Evolutionary conservation across 2,797 vertebrate genomes (phyloP), one percentile per base, ranked within the genome.

Genomic region (Artibeus jamaicensis): DNA sequence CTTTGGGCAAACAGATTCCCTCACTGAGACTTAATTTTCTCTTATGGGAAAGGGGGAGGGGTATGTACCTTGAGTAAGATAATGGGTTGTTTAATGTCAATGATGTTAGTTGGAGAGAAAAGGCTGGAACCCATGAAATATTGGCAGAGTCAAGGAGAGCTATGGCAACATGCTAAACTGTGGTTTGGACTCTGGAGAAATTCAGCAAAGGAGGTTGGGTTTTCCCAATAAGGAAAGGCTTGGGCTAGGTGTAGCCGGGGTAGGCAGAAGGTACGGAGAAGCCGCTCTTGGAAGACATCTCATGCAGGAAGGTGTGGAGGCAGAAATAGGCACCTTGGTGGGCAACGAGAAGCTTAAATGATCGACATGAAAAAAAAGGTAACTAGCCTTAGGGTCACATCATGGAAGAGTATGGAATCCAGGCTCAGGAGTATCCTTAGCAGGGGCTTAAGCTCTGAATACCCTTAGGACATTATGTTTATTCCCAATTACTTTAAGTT

Each of bases 401-500:
- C 32, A 19, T 0, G 26, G 50, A 91, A 48, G 53, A 4, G n/a
- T 22, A 6, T 32, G 42, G 76, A 83, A 55, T 91, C 57, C 24
- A 73, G 70, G 39, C 50, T 8, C 3, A 46, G 46, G 34, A 81
- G 39, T 67, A 5, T 73, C 1, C 19, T 67, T 50, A 84, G 7
- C 26, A 29, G 5, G 42, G 86, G n/a, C 26, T 90, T 70, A 12
- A n/a, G 57, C 59, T 96, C 62, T 8, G 22, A 68, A 62, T 37
- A 11, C 26, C 53, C 37, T 73, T 82, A 65, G 88, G 74, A 73
- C 59, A 37, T 24, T 34, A 24, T 19, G 19, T 26, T 18, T 39
- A 26, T 65, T 96, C 70, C 71, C 53, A 92, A 44, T 79, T 71
- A 39, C 39, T 91, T 93, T 65, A 71, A 92, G 89, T 94, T 65